Base-by-base conservation (phyloP, 2,797 vertebrate species). In the Ispidina lecontei region DNA sequence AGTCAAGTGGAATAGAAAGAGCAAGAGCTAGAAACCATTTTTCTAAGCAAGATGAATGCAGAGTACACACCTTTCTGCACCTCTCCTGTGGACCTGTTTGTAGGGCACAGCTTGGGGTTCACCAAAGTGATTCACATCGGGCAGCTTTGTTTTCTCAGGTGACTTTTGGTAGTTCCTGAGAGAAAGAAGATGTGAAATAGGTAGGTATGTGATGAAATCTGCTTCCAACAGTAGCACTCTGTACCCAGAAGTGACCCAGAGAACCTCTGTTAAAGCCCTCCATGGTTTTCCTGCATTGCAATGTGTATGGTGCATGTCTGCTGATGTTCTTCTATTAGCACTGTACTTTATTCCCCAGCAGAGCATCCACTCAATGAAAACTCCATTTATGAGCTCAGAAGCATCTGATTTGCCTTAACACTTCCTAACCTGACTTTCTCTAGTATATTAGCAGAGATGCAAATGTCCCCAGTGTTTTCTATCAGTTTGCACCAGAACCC, bases 391-490 rank as follows among this genome's bases (percentile, higher is more conserved):
- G 31, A 64, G 37, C 74, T 60, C n/a, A 56, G 64, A 56, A 81
- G 51, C 35, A 14, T 76, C 56, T 44, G n/a, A 49, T 80, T 83
- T 43, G 62, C 6, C 1, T 78, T 46, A 81, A 44, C 28, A 20
- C 2, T 8, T 4, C 20, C 0, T 33, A 25, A 51, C 39, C 33
- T 49, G 29, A 37, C 54, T 76, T 67, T 37, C 83, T 86, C 67
- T 86, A 55, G 22, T 11, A 0, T 41, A 47, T 73, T 64, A 37
- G 21, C 64, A 31, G 37, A 72, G 47, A 76, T 64, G 43, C 71
- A 89, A 77, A 90, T 25, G 15, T 6, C 64, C 54, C 54, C 68
- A 15, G 26, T 71, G 77, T 17, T 93, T 84, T 77, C 74, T 44
- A 59, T 77, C 74, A 26, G 80, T 73, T 68, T 29, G 68, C 10